phyloP scores from a whole-genome alignment of 2,888 invertebrate genomes.

The Apotomis betuletana region DNA sequence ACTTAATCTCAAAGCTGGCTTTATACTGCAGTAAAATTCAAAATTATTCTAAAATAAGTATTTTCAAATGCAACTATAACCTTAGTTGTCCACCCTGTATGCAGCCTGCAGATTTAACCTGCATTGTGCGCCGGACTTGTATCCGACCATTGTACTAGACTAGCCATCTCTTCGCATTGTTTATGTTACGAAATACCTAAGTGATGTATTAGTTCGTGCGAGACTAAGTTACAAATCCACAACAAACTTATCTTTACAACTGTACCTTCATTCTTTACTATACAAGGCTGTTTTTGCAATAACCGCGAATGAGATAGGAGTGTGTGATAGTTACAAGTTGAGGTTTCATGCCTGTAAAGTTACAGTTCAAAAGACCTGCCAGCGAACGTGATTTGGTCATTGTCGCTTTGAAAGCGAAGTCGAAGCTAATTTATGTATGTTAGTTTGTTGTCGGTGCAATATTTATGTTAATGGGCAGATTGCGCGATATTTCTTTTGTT shows the following conservation, averaged over 20 bases:
- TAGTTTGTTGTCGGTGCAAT: constrained; percentile 52
- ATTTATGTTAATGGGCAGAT: constrained; percentile 61
- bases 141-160: constrained; percentile 47
- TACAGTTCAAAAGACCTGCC: constrained; percentile 22
- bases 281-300: constrained; percentile 22
- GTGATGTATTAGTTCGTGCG: constrained; percentile 52
- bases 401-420: constrained; percentile 33
- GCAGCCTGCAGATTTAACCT: constrained; percentile 40
- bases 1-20: too few species aligned
- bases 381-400: constrained; percentile 38
- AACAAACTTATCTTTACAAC: constrained; percentile 4
- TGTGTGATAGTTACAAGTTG: constrained; percentile 1
- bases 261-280: background rate
- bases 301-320: background rate
- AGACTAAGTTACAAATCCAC: constrained; percentile 43
- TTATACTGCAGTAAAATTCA: too few species aligned
- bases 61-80: too few species aligned
- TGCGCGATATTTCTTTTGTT: constrained; percentile 55
- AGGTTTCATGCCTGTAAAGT: constrained; percentile 34
- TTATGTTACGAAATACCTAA: constrained; percentile 48
- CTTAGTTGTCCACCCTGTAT: constrained; percentile 1
- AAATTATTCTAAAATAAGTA: too few species aligned
- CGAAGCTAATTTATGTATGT: constrained; percentile 35
- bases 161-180: constrained; percentile 46
- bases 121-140: constrained; percentile 56